Evolutionary conservation across 2,888 invertebrate genomes (phyloP).

Genomic region (Scaeva pyrastri): DNA sequence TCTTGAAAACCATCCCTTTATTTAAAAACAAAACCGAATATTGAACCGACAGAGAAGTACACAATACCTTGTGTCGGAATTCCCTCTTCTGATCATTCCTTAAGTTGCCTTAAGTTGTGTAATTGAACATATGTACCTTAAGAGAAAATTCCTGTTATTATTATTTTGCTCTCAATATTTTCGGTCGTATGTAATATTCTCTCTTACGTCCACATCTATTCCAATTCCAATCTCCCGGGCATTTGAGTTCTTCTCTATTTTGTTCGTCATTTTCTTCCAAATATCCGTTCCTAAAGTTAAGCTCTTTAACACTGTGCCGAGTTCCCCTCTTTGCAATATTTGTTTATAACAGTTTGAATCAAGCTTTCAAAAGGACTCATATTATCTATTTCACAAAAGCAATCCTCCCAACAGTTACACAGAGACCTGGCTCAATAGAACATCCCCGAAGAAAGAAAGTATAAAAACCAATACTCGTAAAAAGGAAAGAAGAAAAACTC

Average conservation of each 20-base stretch:
- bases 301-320: not conserved
- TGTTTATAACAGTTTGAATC: constrained; percentile 17
- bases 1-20: no score
- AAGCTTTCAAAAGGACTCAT: constrained; percentile 45
- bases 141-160: not conserved
- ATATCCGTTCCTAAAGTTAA: constrained; percentile 10
- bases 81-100: constrained; percentile 16
- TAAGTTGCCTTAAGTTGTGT: not conserved
- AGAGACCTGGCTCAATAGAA: constrained; percentile 59
- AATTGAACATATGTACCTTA: not conserved
- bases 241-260: not conserved
- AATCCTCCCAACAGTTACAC: constrained; percentile 58
- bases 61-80: no score
- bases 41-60: not conserved
- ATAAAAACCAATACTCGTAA: not conserved
- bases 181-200: not conserved
- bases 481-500: constrained; percentile 3
- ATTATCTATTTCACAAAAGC: constrained; percentile 12
- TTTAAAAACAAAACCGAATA: no score
- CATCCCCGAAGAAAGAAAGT: constrained; percentile 14
- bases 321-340: constrained; percentile 14
- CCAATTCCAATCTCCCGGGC: constrained; percentile 22
- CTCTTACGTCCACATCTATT: not conserved
- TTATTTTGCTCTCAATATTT: constrained; percentile 9
- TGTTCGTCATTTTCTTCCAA: not conserved